phyloP scores from a whole-genome alignment of 92 coral and sea anemone species.

The Phenganax marumi region DNA sequence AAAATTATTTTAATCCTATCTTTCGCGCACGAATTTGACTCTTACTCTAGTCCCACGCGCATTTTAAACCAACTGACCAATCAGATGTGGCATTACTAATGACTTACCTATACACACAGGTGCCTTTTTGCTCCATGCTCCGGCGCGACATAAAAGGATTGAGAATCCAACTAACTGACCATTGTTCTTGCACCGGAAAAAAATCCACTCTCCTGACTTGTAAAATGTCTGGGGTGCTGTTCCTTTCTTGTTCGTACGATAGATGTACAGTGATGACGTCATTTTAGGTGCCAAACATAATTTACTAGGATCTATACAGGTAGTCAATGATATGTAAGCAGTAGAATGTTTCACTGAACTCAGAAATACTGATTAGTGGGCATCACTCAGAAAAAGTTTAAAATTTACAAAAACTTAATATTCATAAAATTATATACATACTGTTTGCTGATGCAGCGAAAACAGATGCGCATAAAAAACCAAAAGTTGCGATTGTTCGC shows the following conservation, averaged over 20 bases:
- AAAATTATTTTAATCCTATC: background rate
- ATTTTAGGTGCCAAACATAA: conserved; percentile 3
- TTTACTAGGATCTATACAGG: no score
- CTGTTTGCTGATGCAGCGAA: background rate
- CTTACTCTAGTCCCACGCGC: background rate
- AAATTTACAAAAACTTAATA: background rate
- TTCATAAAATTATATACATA: background rate
- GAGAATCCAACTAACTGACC: background rate
- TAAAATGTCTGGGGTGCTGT: background rate
- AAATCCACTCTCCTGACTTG: conserved; percentile 19
- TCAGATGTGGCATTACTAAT: background rate
- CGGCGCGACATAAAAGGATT: background rate
- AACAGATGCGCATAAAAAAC: background rate
- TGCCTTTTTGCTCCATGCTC: conserved; percentile 20
- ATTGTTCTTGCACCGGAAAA: conserved; percentile 15
- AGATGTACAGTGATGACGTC: conserved; percentile 8
- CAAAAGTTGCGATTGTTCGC: background rate
- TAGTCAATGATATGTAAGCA: no score
- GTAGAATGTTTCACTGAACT: no score
- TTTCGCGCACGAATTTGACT: background rate
- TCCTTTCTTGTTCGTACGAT: background rate
- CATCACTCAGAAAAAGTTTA: background rate
- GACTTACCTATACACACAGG: conserved; percentile 19
- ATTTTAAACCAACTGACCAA: background rate
- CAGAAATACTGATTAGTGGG: no score